Percentiles rank a stretch among this genome's conserved stretches.
Conservation (phyloP, 2,797 vertebrate genomes). For the Poeciliopsis turneri region DNA sequence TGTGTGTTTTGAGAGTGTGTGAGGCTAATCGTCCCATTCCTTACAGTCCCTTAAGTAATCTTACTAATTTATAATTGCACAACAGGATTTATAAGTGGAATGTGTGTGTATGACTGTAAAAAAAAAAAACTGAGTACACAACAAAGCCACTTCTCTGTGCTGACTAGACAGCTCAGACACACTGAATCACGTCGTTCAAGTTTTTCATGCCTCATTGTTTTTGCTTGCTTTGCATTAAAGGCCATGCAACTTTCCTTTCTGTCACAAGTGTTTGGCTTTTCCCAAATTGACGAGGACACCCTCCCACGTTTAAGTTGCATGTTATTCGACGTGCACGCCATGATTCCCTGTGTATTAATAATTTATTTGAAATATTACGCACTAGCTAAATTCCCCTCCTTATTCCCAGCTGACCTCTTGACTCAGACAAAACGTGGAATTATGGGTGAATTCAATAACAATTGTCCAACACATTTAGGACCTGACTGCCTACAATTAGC, state of each 20-base stretch:
- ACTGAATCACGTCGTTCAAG: slow-evolving; percentile 66
- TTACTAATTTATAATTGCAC: slow-evolving; percentile 62
- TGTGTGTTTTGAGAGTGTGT: slow-evolving; percentile 29
- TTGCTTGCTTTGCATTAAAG: slow-evolving; percentile 66
- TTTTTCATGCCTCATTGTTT: slow-evolving; percentile 70
- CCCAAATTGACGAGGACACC: slow-evolving; percentile 57
- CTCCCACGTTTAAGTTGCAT: slow-evolving; percentile 38
- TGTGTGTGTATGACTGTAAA: slow-evolving; percentile 55
- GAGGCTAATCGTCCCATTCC: slow-evolving; percentile 44
- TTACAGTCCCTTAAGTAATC: slow-evolving; percentile 36
- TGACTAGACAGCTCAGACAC: slow-evolving; percentile 72
- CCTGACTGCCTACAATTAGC: slow-evolving; percentile 23
- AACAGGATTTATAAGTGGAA: slow-evolving; percentile 44
- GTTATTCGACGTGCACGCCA: slow-evolving; percentile 28
- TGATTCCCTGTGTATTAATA: slow-evolving; percentile 26
- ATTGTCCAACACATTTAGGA: slow-evolving; percentile 62
- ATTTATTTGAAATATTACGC: slow-evolving; percentile 58
- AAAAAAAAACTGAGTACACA: slow-evolving; percentile 47
- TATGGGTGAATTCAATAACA: slow-evolving; percentile 34
- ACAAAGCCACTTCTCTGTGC: slow-evolving; percentile 59
- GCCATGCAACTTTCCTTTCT: slow-evolving; percentile 65
- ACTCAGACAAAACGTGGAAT: slow-evolving; percentile 43
- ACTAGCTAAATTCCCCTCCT: slow-evolving; percentile 40
- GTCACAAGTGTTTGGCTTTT: slow-evolving; percentile 40
- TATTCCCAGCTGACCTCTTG: slow-evolving; percentile 52